phyloP scores from a whole-genome alignment of 2,888 invertebrate species.

The Macrophya alboannulata region DNA sequence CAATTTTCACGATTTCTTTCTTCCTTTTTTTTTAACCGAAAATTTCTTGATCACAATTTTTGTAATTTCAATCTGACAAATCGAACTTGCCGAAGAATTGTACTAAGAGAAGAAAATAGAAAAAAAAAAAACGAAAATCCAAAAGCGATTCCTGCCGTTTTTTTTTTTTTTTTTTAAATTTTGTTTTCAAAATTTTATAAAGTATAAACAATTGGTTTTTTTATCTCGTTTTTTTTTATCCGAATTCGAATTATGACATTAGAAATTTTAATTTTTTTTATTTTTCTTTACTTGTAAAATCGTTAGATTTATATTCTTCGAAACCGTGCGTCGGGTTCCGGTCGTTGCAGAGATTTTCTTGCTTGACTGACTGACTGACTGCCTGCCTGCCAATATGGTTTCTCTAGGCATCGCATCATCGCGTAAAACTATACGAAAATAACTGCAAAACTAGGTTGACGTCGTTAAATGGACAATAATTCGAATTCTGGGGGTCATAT shows the following conservation, averaged over 20 bases:
- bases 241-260: neutral
- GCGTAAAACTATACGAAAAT: slow-evolving; percentile 46
- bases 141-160: neutral
- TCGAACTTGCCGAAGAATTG: too few species aligned
- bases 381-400: neutral
- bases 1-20: too few species aligned
- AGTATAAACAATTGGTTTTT: neutral
- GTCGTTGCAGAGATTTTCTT: neutral
- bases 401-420: neutral
- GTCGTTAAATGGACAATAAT: slow-evolving; percentile 52
- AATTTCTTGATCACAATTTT: too few species aligned
- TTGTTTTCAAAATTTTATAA: neutral
- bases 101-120: too few species aligned
- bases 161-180: neutral
- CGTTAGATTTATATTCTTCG: neutral
- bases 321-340: neutral
- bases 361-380: neutral
- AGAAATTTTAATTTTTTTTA: neutral
- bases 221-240: neutral
- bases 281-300: neutral
- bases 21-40: too few species aligned
- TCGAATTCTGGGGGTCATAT: neutral
- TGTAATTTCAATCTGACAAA: too few species aligned
- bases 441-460: slow-evolving; percentile 47
- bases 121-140: too few species aligned